These are phyloP conservation scores for Quadroppia sp. DNA, from an alignment of 2,888 invertebrate genomes.

Conservation along the genomic window DNA sequence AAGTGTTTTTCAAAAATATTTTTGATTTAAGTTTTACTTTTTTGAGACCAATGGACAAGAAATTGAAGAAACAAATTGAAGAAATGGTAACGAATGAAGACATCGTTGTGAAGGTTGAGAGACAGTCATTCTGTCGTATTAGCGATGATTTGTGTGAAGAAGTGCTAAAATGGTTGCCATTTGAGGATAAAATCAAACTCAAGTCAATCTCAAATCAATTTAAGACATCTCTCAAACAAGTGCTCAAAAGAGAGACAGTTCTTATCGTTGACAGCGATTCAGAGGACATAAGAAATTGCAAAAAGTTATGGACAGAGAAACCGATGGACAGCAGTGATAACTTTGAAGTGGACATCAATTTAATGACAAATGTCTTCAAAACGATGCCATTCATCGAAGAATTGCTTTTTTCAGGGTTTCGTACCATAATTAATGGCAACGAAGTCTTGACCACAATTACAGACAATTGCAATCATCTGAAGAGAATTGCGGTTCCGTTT, in stretches of 20 bases:
- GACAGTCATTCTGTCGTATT: not conserved
- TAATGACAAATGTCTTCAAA: too few relatives aligned
- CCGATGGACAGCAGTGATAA: too few relatives aligned
- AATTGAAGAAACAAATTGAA: too few relatives aligned
- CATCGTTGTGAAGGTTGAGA: not conserved
- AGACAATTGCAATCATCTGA: not conserved
- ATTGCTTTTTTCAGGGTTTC: not conserved
- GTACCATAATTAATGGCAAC: not conserved
- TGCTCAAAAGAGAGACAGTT: not conserved
- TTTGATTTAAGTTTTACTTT: too few relatives aligned
- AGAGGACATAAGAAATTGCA: not conserved
- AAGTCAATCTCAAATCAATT: not conserved
- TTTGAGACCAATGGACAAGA: too few relatives aligned
- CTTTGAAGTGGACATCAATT: too few relatives aligned
- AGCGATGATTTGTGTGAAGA: constrained; percentile 9
- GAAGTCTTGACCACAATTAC: not conserved
- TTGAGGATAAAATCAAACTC: not conserved
- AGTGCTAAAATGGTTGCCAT: not conserved
- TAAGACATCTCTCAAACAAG: too few relatives aligned
- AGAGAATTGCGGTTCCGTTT: not conserved
- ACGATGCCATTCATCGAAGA: too few relatives aligned
- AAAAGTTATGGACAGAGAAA: too few relatives aligned
- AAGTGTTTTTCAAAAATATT: too few relatives aligned
- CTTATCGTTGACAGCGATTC: not conserved
- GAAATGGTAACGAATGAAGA: too few relatives aligned